Conservation (phyloP, 1,140 invertebrate genomes). For the Brachionus rotundiformis region DNA sequence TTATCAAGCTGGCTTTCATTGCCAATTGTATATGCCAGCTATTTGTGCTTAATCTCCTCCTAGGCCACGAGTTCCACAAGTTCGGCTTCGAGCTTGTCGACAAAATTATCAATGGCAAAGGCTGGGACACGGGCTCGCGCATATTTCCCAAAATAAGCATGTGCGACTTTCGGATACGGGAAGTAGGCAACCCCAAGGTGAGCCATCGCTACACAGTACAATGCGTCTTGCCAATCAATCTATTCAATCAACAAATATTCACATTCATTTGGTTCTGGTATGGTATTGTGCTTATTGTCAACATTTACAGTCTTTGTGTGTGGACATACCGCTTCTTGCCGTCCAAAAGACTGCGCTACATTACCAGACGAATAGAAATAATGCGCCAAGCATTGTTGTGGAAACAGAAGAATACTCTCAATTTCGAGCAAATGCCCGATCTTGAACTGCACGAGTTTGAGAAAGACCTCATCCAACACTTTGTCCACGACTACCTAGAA, state of each 20-base stretch:
- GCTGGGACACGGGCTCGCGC: slow-evolving; percentile 47
- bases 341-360: slow-evolving; percentile 45
- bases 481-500: slow-evolving; percentile 66
- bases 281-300: slow-evolving; percentile 58
- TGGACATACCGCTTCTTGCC: slow-evolving; percentile 52
- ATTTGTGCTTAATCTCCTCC: slow-evolving; percentile 65
- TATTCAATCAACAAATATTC: slow-evolving; percentile 64
- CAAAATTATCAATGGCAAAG: slow-evolving; percentile 44
- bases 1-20: slow-evolving; percentile 66
- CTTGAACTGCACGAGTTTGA: slow-evolving; percentile 54
- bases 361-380: slow-evolving; percentile 45
- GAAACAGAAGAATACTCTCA: slow-evolving; percentile 34
- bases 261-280: slow-evolving; percentile 64
- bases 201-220: slow-evolving; percentile 59
- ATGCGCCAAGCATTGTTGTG: slow-evolving; percentile 18
- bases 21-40: slow-evolving; percentile 66
- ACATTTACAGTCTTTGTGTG: slow-evolving; percentile 59
- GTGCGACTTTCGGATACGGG: slow-evolving; percentile 51
- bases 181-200: slow-evolving; percentile 50
- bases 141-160: slow-evolving; percentile 52
- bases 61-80: slow-evolving; percentile 62
- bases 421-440: slow-evolving; percentile 25
- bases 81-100: slow-evolving; percentile 50
- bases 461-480: slow-evolving; percentile 60
- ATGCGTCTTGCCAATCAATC: slow-evolving; percentile 62